Evolutionary conservation across 2,888 invertebrate species (phyloP).

Genomic region (Drosophila rellima): DNA sequence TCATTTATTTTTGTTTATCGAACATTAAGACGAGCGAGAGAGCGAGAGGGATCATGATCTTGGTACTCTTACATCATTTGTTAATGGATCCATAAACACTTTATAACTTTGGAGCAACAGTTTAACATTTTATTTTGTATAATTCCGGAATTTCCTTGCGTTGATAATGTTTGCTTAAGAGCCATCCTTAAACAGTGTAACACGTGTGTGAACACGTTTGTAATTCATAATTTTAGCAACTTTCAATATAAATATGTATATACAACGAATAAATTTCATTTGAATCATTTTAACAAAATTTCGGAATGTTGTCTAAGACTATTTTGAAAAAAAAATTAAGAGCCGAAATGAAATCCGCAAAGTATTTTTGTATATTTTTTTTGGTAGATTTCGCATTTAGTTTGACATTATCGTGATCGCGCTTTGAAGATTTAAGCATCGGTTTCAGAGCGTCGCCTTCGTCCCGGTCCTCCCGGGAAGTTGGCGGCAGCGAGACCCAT

Average conservation of each 20-base stretch:
- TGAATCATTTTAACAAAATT: conserved; percentile 22
- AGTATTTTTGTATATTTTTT: conserved; percentile 7
- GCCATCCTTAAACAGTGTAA: conserved; percentile 6
- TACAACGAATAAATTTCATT: conserved; percentile 42
- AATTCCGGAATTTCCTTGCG: conserved; percentile 34
- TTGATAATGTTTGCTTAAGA: conserved; percentile 26
- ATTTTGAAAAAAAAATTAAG: conserved; percentile 8
- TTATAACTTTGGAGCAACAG: conserved; percentile 79
- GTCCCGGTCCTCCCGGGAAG: conserved; percentile 94
- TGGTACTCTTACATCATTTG: conserved; percentile 27
- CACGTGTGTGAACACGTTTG: conserved; percentile 1
- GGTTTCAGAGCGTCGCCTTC: conserved; percentile 91
- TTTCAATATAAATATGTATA: conserved; percentile 47
- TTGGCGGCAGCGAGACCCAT: conserved; percentile 96
- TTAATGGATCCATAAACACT: conserved; percentile 49
- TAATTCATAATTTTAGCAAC: conserved; percentile 27
- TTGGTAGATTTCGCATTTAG: conserved; percentile 27
- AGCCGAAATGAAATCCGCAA: conserved; percentile 7
- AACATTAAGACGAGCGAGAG: conserved; percentile 60
- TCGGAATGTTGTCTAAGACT: conserved; percentile 22
- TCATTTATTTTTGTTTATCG: conserved; percentile 11
- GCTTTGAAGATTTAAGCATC: conserved; percentile 76
- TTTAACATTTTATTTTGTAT: conserved; percentile 61
- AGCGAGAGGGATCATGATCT: conserved; percentile 54
- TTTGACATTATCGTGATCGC: conserved; percentile 43